Percentiles rank a stretch among this genome's conserved stretches.
Conservation (phyloP, 2,888 invertebrate species). For the Lepetodrilus schrolli region DNA sequence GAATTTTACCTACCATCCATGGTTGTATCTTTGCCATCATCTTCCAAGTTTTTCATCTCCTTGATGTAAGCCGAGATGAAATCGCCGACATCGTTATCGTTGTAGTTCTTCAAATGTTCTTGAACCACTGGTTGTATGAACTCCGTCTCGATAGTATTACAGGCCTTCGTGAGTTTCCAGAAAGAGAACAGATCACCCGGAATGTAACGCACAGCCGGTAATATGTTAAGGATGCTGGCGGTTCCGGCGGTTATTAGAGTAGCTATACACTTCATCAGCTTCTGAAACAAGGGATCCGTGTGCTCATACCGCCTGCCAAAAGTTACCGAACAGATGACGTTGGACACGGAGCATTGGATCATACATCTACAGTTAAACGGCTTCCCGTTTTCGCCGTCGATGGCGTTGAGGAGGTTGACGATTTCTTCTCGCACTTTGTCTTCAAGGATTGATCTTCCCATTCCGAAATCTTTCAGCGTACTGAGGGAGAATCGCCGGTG, state of each 20-base stretch:
- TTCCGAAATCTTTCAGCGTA: constrained; percentile 48
- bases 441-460: constrained; percentile 47
- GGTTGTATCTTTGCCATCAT: neutral
- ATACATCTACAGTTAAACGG: constrained; percentile 41
- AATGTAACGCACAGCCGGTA: neutral
- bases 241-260: no score
- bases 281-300: constrained; percentile 51
- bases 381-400: constrained; percentile 37
- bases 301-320: constrained; percentile 52
- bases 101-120: neutral
- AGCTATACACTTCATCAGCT: no score
- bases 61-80: constrained; percentile 4
- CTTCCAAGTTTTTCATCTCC: neutral
- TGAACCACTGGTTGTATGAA: neutral
- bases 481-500: constrained; percentile 48
- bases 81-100: neutral
- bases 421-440: constrained; percentile 48
- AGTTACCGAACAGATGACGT: constrained; percentile 49
- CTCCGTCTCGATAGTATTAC: neutral
- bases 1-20: neutral
- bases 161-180: neutral
- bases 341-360: constrained; percentile 45
- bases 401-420: constrained; percentile 33
- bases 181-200: neutral
- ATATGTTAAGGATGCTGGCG: neutral